Conservation (phyloP, 2,888 invertebrate species). For the Melanotus villosus region DNA sequence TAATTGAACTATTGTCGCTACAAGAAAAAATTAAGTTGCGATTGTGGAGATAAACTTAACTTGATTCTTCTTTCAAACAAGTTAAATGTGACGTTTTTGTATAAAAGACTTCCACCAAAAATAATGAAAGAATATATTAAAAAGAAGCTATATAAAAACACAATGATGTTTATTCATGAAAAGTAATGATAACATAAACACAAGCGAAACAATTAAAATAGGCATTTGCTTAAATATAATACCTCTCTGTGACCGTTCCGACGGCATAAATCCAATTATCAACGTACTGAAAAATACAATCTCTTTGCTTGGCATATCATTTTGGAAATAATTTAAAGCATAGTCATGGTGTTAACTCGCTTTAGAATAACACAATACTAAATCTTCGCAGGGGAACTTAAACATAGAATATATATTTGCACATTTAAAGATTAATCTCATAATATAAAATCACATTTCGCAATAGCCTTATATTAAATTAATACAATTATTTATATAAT, state of each 20-base stretch:
- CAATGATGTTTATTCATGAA: constrained; percentile 42
- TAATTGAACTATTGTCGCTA: too few species aligned
- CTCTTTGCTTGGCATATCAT: constrained; percentile 18
- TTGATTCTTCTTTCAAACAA: too few species aligned
- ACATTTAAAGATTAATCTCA: constrained; percentile 46
- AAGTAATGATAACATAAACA: constrained; percentile 41
- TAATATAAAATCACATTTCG: constrained; percentile 46
- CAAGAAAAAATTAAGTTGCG: too few species aligned
- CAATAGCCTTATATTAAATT: constrained; percentile 33
- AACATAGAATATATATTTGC: constrained; percentile 40
- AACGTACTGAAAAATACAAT: constrained; percentile 34
- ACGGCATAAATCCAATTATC: constrained; percentile 19
- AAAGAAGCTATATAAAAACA: constrained; percentile 22
- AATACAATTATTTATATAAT: constrained; percentile 24
- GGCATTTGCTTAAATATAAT: constrained; percentile 40
- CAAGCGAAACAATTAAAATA: constrained; percentile 42
- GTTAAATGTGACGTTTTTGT: too few species aligned
- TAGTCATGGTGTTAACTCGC: constrained; percentile 28
- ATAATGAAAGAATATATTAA: too few species aligned
- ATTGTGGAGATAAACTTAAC: too few species aligned
- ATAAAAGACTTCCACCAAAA: too few species aligned
- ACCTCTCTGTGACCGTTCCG: constrained; percentile 14
- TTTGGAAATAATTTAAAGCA: constrained; percentile 36
- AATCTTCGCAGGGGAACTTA: constrained; percentile 21
- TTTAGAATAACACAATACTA: constrained; percentile 29